phyloP scores from a whole-genome alignment of 2,888 invertebrate species.

The Drosophila diplacantha region DNA sequence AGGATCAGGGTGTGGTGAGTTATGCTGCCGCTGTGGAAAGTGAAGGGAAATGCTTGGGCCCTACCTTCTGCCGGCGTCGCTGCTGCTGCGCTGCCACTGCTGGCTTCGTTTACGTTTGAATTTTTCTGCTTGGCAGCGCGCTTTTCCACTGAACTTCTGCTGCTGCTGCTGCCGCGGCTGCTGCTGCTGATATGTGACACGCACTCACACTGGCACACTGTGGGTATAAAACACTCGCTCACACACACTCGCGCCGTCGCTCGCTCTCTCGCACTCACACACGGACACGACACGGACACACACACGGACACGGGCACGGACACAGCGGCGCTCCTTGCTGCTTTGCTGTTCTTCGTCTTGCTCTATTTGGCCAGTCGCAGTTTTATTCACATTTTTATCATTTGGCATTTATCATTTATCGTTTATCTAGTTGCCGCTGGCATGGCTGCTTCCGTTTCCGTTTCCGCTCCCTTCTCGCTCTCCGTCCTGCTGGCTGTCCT shows the following conservation, averaged over 20 bases:
- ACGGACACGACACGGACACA: constrained; percentile 36
- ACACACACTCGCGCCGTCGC: constrained; percentile 20
- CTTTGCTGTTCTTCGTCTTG: constrained; percentile 29
- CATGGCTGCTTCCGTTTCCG: constrained; percentile 21
- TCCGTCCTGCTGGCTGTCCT: constrained; percentile 22
- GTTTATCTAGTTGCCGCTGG: constrained; percentile 22
- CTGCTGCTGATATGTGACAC: constrained; percentile 63
- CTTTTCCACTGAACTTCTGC: constrained; percentile 34
- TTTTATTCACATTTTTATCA: constrained; percentile 27
- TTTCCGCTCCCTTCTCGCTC: constrained; percentile 1
- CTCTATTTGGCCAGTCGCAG: constrained; percentile 28
- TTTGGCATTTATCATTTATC: constrained; percentile 11
- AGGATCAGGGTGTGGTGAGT: constrained; percentile 77
- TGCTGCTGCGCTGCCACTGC: constrained; percentile 28
- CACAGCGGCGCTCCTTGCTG: constrained; percentile 31
- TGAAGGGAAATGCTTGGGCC: constrained; percentile 46
- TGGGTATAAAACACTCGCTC: constrained; percentile 25
- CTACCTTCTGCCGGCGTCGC: constrained; percentile 61
- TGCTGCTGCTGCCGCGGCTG: constrained; percentile 16
- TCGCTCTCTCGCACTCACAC: constrained; percentile 35
- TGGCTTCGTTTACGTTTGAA: constrained; percentile 35
- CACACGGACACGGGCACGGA: constrained; percentile 28
- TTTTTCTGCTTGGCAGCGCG: constrained; percentile 39
- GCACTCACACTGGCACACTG: constrained; percentile 40
- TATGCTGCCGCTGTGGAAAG: constrained; percentile 57